Evolutionary conservation across 2,113 vertebrate genomes (phyloP).

Genomic region (Phainopepla nitens): DNA sequence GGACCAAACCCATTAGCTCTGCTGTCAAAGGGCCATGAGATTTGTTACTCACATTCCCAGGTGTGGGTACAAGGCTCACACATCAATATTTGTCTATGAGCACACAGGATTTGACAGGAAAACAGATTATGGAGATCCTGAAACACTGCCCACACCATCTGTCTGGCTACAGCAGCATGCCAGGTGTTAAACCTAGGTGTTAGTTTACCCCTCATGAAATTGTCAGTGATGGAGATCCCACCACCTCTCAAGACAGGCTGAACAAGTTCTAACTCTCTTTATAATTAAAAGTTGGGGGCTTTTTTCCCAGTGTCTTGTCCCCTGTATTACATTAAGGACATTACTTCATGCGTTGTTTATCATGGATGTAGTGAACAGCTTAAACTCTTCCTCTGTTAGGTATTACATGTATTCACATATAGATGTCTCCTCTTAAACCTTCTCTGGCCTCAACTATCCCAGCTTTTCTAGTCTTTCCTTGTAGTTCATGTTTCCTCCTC

Average conservation of each 20-base stretch:
- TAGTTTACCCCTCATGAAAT: background rate
- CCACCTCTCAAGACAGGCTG: background rate
- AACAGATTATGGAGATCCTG: background rate
- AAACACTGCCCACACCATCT: background rate
- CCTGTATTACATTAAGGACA: background rate
- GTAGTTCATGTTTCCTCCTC: background rate
- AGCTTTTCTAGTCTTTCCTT: background rate
- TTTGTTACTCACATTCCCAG: background rate
- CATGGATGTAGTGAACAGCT: accelerated
- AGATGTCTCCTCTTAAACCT: background rate
- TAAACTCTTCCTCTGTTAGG: background rate
- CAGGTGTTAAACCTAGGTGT: background rate
- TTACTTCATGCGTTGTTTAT: background rate
- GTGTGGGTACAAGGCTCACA: background rate
- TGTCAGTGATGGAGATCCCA: background rate
- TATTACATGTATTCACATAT: background rate
- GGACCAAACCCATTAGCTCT: background rate
- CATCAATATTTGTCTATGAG: background rate
- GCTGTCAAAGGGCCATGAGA: background rate
- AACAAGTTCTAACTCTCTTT: background rate
- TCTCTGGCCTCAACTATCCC: background rate
- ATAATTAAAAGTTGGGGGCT: accelerated
- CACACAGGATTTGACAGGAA: background rate
- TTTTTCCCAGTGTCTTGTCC: background rate
- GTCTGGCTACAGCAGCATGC: background rate